These are phyloP conservation scores for Chanos chanos DNA, from an alignment of 2,797 vertebrate genomes.

Conservation along the genomic window DNA sequence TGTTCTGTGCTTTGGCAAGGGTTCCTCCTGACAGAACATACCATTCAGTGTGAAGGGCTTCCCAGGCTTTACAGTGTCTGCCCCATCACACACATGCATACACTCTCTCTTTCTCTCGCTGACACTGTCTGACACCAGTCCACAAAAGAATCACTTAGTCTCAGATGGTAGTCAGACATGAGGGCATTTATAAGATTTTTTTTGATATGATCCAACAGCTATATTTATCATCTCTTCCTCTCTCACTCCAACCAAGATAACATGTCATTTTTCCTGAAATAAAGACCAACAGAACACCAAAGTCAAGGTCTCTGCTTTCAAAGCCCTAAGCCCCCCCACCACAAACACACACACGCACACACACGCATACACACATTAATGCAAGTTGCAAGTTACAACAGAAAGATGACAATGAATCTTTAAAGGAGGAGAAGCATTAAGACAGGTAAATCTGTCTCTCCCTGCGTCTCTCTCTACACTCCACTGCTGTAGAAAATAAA, in stretches of 20 bases:
- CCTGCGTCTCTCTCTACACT: neutral
- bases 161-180: neutral
- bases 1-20: constrained; percentile 12
- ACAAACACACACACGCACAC: neutral
- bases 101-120: neutral
- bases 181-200: constrained; percentile 13
- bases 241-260: neutral
- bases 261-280: neutral
- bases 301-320: neutral
- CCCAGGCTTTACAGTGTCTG: neutral
- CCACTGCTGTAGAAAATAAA: constrained; percentile 10
- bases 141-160: constrained; percentile 19
- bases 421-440: too few relatives aligned
- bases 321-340: neutral
- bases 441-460: too few relatives aligned
- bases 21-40: constrained; percentile 5
- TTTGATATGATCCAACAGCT: too few relatives aligned
- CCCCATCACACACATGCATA: neutral
- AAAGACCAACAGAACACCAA: neutral
- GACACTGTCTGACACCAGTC: constrained; percentile 24
- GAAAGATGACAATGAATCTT: too few relatives aligned
- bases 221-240: constrained; percentile 7
- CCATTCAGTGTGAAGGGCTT: constrained; percentile 29
- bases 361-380: neutral
- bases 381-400: too few relatives aligned